Percentiles rank a stretch among this genome's conserved stretches.
Conservation (phyloP, 1,140 invertebrate species). For the Cyclargus thomasi region DNA sequence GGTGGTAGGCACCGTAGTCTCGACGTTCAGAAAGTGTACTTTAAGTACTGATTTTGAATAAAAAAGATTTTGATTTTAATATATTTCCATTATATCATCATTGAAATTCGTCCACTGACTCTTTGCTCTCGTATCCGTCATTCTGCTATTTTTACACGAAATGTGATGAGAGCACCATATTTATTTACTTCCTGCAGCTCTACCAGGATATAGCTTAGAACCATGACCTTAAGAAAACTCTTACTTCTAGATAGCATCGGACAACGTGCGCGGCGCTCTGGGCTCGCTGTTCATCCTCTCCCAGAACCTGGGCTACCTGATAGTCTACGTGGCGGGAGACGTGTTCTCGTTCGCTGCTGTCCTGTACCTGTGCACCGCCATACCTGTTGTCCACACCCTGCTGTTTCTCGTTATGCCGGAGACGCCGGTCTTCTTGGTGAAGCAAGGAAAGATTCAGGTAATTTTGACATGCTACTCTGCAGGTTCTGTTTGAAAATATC, state of each 20-base stretch:
- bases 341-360: conserved; percentile 61
- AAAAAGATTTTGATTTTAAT: too few species aligned
- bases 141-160: too few species aligned
- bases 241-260: conserved; percentile 49
- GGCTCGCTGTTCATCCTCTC: conserved; percentile 73
- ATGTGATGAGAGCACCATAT: too few species aligned
- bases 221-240: neutral
- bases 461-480: too few species aligned
- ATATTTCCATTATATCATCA: too few species aligned
- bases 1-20: too few species aligned
- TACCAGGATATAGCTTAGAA: neutral
- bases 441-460: conserved; percentile 68
- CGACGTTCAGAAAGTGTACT: too few species aligned
- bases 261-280: conserved; percentile 66
- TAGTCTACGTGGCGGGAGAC: conserved; percentile 72
- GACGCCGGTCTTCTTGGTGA: conserved; percentile 71
- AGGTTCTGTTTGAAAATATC: too few species aligned
- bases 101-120: too few species aligned
- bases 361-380: conserved; percentile 64
- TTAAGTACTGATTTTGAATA: too few species aligned
- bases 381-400: conserved; percentile 62
- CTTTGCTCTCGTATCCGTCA: too few species aligned
- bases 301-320: conserved; percentile 71
- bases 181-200: too few species aligned
- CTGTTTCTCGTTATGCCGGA: conserved; percentile 74